Evolutionary conservation across 2,113 vertebrate genomes (phyloP).

Genomic region (Cynoglossus semilaevis): DNA sequence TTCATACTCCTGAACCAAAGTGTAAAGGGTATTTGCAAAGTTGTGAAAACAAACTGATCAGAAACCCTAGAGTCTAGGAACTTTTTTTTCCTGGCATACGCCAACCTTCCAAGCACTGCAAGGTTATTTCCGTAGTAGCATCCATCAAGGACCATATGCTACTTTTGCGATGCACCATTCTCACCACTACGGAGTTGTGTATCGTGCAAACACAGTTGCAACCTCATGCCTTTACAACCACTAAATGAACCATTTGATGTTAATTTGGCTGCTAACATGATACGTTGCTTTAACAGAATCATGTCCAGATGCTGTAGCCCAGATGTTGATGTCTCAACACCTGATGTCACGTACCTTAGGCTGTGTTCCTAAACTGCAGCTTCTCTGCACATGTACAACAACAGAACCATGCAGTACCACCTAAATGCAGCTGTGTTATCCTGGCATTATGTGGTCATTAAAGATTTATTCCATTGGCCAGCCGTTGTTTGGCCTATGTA

Average conservation of each 20-base stretch:
- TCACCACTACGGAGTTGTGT: slow-evolving; percentile 6
- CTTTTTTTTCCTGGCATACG: too few relatives aligned
- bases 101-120: not conserved
- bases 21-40: too few relatives aligned
- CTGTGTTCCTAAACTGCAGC: slow-evolving; percentile 11
- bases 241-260: slow-evolving; percentile 56
- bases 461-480: slow-evolving; percentile 51
- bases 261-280: slow-evolving; percentile 51
- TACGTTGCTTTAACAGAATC: slow-evolving; percentile 46
- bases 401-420: slow-evolving; percentile 29
- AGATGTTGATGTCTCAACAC: slow-evolving; percentile 47
- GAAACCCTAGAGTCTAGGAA: too few relatives aligned
- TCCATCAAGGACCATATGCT: slow-evolving; percentile 41
- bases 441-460: slow-evolving; percentile 45
- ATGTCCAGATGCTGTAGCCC: slow-evolving; percentile 63
- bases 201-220: slow-evolving; percentile 10
- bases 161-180: slow-evolving; percentile 17
- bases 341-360: slow-evolving; percentile 22
- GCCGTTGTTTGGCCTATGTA: slow-evolving; percentile 53
- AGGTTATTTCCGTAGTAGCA: slow-evolving; percentile 30
- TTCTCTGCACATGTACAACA: slow-evolving; percentile 27
- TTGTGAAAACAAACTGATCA: too few relatives aligned
- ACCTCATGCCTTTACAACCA: slow-evolving; percentile 26
- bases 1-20: too few relatives aligned
- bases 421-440: slow-evolving; percentile 35